phyloP scores from a whole-genome alignment of 2,888 invertebrate genomes.

The Ariolimax columbianus region DNA sequence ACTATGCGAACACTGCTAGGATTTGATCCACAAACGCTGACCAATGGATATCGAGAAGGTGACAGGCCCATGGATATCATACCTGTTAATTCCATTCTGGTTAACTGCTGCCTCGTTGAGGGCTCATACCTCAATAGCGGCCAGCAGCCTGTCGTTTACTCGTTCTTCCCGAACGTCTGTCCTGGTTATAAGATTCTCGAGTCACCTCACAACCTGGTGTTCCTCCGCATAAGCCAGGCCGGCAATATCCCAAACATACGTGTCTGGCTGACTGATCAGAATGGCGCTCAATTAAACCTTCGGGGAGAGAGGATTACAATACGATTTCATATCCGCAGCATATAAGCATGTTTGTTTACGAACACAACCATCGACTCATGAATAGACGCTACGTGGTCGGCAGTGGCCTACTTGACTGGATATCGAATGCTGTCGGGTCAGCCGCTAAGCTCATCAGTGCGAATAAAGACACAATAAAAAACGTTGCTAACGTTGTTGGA shows the following conservation, averaged over 20 bases:
- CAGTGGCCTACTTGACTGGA: background rate
- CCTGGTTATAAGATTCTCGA: background rate
- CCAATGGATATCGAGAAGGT: background rate
- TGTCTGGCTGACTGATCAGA: background rate
- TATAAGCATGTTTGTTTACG: background rate
- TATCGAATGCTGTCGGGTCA: background rate
- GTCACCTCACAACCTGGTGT: background rate
- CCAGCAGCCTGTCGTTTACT: background rate
- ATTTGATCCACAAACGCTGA: background rate
- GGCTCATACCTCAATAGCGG: background rate
- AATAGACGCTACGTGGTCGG: background rate
- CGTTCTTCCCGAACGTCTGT: background rate
- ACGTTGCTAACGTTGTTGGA: background rate
- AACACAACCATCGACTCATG: background rate
- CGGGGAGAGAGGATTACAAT: background rate
- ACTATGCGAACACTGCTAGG: background rate
- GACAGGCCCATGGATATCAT: background rate
- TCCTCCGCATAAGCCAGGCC: background rate
- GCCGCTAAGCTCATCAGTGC: background rate
- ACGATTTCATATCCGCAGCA: background rate
- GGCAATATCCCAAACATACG: background rate
- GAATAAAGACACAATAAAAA: background rate
- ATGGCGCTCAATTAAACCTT: background rate
- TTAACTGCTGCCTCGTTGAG: background rate
- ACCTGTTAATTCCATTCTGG: background rate